Percentiles rank a stretch among this genome's conserved stretches.
phyloP scores from a whole-genome alignment of 2,888 invertebrate species.

The Oscheius sp. region DNA sequence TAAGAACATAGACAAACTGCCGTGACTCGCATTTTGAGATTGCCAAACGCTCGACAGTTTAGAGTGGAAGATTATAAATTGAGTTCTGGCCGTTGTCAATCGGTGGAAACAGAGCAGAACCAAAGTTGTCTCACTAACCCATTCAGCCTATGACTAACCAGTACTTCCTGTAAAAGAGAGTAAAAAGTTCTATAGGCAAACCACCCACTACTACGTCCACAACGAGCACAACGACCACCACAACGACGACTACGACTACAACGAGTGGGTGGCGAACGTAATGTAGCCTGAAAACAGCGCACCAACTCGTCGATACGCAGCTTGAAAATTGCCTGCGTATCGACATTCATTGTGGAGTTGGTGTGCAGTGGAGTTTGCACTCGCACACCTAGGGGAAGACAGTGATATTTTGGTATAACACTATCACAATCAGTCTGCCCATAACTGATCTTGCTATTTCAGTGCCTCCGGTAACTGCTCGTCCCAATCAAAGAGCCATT shows the following conservation, averaged over 20 bases:
- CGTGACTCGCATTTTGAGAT: too few species aligned
- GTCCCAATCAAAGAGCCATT: constrained; percentile 50
- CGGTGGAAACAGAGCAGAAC: too few species aligned
- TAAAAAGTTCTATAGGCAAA: constrained; percentile 15
- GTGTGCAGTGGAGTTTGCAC: not conserved
- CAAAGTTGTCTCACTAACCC: too few species aligned
- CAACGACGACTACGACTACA: constrained; percentile 35
- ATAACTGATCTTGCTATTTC: constrained; percentile 7
- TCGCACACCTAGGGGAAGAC: not conserved
- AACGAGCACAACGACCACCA: not conserved
- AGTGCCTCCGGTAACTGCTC: constrained; percentile 41
- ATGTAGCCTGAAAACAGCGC: not conserved
- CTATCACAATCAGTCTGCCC: not conserved
- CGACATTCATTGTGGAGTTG: too few species aligned
- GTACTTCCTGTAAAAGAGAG: not conserved
- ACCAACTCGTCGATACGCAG: too few species aligned
- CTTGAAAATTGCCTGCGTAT: too few species aligned
- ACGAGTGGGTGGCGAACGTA: constrained; percentile 13
- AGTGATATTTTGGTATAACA: not conserved
- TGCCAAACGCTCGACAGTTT: too few species aligned
- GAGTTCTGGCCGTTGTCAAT: too few species aligned
- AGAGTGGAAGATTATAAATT: too few species aligned
- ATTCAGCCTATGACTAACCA: too few species aligned
- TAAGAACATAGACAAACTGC: too few species aligned
- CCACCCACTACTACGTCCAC: constrained; percentile 8